phyloP scores from a whole-genome alignment of 2,113 vertebrate genomes.

The Oryzias javanicus region DNA sequence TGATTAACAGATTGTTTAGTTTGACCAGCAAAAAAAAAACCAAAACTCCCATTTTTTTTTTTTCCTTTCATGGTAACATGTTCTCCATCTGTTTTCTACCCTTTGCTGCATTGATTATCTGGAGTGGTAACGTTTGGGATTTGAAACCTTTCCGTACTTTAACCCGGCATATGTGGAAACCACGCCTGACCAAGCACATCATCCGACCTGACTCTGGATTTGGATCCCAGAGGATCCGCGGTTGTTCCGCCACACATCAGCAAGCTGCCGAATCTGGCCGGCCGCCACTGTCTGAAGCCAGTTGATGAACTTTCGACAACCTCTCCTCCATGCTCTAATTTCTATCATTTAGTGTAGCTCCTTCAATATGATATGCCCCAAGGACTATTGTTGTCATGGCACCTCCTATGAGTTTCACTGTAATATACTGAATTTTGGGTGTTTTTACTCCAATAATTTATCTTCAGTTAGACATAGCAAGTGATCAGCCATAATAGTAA shows the following conservation, averaged over 20 bases:
- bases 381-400: constrained; percentile 21
- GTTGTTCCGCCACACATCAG: constrained; percentile 47
- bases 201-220: constrained; percentile 64
- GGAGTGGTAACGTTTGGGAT: constrained; percentile 33
- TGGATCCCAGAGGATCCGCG: constrained; percentile 47
- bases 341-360: constrained; percentile 18
- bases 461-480: neutral
- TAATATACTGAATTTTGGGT: constrained; percentile 14
- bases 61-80: constrained; percentile 16
- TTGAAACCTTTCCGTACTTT: constrained; percentile 44
- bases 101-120: constrained; percentile 36
- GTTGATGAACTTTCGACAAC: constrained; percentile 50
- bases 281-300: constrained; percentile 41
- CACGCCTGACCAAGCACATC: constrained; percentile 64
- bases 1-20: constrained; percentile 14
- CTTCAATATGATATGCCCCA: constrained; percentile 3
- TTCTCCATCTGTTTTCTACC: constrained; percentile 46
- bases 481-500: neutral
- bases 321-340: constrained; percentile 23
- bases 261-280: constrained; percentile 54
- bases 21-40: constrained; percentile 13
- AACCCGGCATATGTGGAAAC: constrained; percentile 62
- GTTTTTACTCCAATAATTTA: neutral
- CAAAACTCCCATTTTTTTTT: constrained; percentile 23
- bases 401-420: neutral